A percentile compares a stretch with the other conserved stretches of the same genome.
phyloP scores from a whole-genome alignment of 2,888 invertebrate genomes.

The Synergus laeviventris region DNA sequence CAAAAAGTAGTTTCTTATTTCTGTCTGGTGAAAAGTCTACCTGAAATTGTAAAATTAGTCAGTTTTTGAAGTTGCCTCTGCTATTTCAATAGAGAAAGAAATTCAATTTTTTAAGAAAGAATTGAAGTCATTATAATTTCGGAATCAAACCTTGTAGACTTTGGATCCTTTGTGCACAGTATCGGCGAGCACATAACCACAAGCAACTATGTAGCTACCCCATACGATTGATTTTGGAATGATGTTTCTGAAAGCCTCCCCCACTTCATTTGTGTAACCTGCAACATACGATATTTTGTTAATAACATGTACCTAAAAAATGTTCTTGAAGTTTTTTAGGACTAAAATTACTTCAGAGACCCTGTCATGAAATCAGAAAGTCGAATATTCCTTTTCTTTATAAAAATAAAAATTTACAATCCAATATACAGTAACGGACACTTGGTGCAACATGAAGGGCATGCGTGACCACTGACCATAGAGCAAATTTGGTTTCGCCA shows the following conservation, averaged over 20 bases:
- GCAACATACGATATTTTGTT: constrained; percentile 49
- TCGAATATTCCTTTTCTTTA: background rate
- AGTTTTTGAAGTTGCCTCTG: background rate
- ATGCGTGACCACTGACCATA: too few relatives aligned
- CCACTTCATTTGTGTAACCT: constrained; percentile 98
- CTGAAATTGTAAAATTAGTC: constrained; percentile 57
- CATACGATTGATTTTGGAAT: constrained; percentile 84
- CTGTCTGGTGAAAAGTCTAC: constrained; percentile 54
- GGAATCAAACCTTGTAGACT: constrained; percentile 78
- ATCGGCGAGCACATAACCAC: constrained; percentile 92
- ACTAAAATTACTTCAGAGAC: background rate
- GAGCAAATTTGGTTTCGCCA: too few relatives aligned
- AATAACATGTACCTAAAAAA: background rate
- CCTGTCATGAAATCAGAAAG: background rate
- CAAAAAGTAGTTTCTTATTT: constrained; percentile 73
- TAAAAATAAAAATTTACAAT: background rate
- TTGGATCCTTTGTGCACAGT: constrained; percentile 86
- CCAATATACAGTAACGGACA: too few relatives aligned
- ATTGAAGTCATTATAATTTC: constrained; percentile 3
- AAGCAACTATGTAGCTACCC: constrained; percentile 87
- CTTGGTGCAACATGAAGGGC: too few relatives aligned
- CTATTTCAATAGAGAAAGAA: background rate
- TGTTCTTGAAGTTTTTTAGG: background rate
- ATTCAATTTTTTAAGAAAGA: too few relatives aligned
- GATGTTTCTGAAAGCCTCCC: constrained; percentile 92